Conservation (phyloP, 2,113 vertebrate species). For the Sander lucioperca region DNA sequence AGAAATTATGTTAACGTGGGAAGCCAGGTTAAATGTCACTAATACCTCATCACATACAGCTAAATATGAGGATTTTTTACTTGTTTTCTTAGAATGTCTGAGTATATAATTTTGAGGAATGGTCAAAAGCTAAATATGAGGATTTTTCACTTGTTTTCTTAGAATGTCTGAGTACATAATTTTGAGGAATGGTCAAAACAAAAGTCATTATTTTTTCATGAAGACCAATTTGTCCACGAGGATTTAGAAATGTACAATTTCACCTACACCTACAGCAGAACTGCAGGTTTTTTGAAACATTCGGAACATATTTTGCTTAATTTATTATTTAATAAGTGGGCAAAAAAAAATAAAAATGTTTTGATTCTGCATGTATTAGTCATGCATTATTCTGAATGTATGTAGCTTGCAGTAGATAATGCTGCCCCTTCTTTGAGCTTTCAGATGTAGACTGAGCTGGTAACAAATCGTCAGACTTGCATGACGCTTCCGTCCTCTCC, state of each 20-base stretch:
- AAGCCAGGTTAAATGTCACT: neutral
- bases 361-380: too few species aligned
- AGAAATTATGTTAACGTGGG: slow-evolving; percentile 2
- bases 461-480: slow-evolving; percentile 3
- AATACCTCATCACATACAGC: neutral
- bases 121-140: neutral
- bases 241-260: neutral
- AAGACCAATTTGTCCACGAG: neutral
- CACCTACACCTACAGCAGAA: neutral
- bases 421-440: neutral
- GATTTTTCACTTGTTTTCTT: neutral
- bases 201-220: neutral
- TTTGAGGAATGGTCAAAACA: neutral
- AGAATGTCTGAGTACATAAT: neutral
- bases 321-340: neutral
- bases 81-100: neutral
- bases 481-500: slow-evolving; percentile 23
- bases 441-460: neutral
- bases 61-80: neutral
- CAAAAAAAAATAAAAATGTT: neutral
- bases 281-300: neutral
- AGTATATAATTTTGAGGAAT: neutral
- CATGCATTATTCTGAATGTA: neutral
- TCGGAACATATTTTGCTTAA: neutral
- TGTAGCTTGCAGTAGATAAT: too few species aligned